A percentile compares a stretch with the other conserved stretches of the same genome.
Evolutionary conservation across 2,113 vertebrate genomes (phyloP).

Genomic region (Thinocorus orbignyianus): DNA sequence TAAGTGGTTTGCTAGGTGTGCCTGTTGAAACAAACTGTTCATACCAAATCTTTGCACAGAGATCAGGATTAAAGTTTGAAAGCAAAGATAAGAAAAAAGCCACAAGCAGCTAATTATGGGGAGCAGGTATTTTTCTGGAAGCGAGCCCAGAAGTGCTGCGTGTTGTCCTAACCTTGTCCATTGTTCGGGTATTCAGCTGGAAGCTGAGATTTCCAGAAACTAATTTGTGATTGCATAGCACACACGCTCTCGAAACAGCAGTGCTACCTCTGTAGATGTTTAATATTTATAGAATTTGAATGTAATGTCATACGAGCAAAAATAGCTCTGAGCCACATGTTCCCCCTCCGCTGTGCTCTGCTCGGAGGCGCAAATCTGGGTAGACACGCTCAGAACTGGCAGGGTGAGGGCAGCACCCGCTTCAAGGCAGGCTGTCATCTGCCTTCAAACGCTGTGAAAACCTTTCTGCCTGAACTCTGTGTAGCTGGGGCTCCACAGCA

Average conservation of each 20-base stretch:
- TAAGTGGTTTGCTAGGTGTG: background rate
- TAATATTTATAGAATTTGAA: constrained; percentile 64
- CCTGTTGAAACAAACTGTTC: background rate
- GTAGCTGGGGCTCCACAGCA: background rate
- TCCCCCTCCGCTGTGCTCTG: constrained; percentile 1
- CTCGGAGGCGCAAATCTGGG: constrained; percentile 9
- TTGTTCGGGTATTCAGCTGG: constrained; percentile 31
- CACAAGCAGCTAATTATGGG: background rate
- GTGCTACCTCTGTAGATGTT: constrained; percentile 8
- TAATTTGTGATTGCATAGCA: constrained; percentile 20
- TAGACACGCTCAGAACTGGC: background rate
- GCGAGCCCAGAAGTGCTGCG: background rate
- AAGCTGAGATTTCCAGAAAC: constrained; percentile 43
- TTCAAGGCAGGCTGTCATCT: constrained; percentile 13
- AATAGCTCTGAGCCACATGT: constrained; percentile 59
- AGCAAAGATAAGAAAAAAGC: background rate
- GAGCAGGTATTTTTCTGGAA: constrained; percentile 46
- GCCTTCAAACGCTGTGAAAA: background rate
- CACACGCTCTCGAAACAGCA: constrained; percentile 31
- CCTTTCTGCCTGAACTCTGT: background rate
- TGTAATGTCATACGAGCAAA: constrained; percentile 51
- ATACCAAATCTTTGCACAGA: background rate
- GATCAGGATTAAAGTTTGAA: background rate
- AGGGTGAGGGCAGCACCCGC: constrained; percentile 46
- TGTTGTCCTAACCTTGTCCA: constrained; percentile 26